Evolutionary conservation across 1,140 invertebrate genomes (phyloP).

Genomic region (Drosophila seguyi): DNA sequence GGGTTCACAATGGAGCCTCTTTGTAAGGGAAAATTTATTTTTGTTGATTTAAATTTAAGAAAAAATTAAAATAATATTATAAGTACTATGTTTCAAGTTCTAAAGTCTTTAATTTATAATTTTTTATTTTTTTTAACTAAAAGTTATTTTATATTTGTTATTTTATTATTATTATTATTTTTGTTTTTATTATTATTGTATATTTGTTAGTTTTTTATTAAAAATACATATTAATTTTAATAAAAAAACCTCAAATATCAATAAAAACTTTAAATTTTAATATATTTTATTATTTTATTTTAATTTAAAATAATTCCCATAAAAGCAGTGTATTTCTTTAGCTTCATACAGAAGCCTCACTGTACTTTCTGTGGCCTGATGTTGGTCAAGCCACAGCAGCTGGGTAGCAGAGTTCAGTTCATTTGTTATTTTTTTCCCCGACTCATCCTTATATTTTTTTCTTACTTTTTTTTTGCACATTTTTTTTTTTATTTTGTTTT

Average conservation of each 20-base stretch:
- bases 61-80: too few relatives aligned
- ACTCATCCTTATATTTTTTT: constrained; percentile 41
- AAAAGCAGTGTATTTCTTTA: background rate
- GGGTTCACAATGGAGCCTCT: background rate
- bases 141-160: too few relatives aligned
- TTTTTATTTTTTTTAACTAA: too few relatives aligned
- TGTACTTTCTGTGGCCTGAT: constrained; percentile 34
- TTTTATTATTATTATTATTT: too few relatives aligned
- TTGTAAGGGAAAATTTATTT: background rate
- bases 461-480: constrained; percentile 16
- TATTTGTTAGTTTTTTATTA: too few relatives aligned
- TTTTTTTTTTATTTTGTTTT: constrained; percentile 37
- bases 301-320: background rate
- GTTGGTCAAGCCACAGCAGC: constrained; percentile 34
- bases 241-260: too few relatives aligned
- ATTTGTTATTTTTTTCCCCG: constrained; percentile 63
- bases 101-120: too few relatives aligned
- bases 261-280: too few relatives aligned
- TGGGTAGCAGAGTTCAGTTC: constrained; percentile 47
- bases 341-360: constrained; percentile 14
- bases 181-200: too few relatives aligned
- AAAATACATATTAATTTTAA: too few relatives aligned
- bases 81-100: too few relatives aligned
- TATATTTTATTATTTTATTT: too few relatives aligned
- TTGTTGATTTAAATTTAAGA: background rate